Evolutionary conservation across 2,797 vertebrate genomes (phyloP).

Genomic region (Vipera latastei): DNA sequence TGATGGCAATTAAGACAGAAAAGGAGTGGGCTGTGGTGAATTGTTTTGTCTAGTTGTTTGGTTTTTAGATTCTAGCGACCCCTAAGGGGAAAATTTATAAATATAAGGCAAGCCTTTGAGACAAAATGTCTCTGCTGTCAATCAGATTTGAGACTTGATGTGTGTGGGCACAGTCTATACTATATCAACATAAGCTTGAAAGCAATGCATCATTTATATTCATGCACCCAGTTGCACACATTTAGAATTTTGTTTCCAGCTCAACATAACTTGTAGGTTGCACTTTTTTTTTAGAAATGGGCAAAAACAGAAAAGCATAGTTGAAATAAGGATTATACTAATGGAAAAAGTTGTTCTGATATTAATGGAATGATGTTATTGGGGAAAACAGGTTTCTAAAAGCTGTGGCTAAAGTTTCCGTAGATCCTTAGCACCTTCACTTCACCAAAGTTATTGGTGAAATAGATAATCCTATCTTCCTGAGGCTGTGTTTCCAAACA

Average conservation of each 20-base stretch:
- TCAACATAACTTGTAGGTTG: not conserved
- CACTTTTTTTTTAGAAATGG: not conserved
- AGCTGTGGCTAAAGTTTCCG: not conserved
- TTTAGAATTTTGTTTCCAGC: not conserved
- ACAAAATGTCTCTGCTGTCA: not conserved
- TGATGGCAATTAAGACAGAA: not conserved
- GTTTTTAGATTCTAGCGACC: slow-evolving; percentile 26
- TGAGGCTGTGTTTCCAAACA: not conserved
- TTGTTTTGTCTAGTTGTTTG: not conserved
- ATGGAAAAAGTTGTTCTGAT: not conserved
- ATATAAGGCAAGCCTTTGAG: not conserved
- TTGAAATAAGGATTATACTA: not conserved
- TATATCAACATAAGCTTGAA: not conserved
- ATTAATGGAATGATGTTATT: not conserved
- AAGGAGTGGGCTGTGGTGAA: not conserved
- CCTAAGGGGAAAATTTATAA: slow-evolving; percentile 37
- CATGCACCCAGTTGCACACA: not conserved
- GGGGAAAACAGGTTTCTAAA: not conserved
- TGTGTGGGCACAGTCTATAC: not conserved
- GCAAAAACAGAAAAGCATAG: not conserved
- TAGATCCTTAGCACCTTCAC: not conserved
- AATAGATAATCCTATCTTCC: not conserved
- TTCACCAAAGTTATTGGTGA: not conserved
- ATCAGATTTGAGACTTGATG: not conserved
- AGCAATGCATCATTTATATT: not conserved